Evolutionary conservation across 2,888 invertebrate species (phyloP).

Genomic region (Itoplectis maculator): DNA sequence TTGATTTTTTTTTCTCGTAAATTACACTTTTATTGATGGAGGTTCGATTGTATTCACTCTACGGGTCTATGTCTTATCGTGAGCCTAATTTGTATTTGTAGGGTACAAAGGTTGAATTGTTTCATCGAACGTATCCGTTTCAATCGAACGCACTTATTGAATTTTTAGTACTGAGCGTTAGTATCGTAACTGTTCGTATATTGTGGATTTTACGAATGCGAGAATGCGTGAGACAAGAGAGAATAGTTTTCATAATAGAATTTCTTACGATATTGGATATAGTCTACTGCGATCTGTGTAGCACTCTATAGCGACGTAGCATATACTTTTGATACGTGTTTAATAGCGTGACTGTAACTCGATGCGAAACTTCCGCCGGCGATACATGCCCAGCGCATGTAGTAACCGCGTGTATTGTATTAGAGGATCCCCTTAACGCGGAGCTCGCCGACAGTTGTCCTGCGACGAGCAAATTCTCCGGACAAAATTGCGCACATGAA

Average conservation of each 20-base stretch:
- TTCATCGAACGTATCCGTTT: not conserved
- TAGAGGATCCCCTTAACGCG: slow-evolving; percentile 5
- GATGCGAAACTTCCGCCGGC: slow-evolving; percentile 48
- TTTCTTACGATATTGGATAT: slow-evolving; percentile 37
- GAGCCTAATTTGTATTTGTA: not conserved
- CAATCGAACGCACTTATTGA: not conserved
- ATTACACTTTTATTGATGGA: no score
- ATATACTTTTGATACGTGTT: slow-evolving; percentile 49
- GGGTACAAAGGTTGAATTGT: not conserved
- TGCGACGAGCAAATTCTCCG: not conserved
- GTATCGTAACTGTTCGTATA: slow-evolving; percentile 12
- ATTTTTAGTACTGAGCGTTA: not conserved
- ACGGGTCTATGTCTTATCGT: not conserved
- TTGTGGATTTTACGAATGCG: not conserved
- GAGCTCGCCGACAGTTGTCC: slow-evolving; percentile 15
- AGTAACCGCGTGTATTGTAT: slow-evolving; percentile 4
- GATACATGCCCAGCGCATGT: not conserved
- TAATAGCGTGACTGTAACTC: slow-evolving; percentile 45
- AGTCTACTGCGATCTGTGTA: slow-evolving; percentile 46
- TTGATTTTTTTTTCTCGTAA: slow-evolving; percentile 1
- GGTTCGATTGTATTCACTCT: not conserved
- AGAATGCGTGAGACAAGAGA: not conserved
- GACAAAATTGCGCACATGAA: not conserved
- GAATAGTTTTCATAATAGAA: slow-evolving; percentile 45
- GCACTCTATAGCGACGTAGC: slow-evolving; percentile 16